phyloP scores from a whole-genome alignment of 1,140 invertebrate genomes.

The Gyrodactylus salaris region DNA sequence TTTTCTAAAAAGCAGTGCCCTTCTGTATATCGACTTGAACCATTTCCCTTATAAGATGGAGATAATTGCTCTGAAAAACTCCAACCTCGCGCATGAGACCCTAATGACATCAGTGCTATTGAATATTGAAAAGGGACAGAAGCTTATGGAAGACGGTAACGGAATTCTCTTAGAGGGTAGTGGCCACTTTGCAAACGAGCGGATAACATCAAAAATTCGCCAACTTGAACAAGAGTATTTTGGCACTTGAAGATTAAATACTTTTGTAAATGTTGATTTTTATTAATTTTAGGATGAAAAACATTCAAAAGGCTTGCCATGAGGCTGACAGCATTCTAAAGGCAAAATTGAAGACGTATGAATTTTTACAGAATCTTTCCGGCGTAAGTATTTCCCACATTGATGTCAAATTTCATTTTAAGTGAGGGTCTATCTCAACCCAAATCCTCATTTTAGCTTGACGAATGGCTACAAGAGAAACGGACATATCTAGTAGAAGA shows the following conservation, averaged over 20 bases:
- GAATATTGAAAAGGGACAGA: not conserved
- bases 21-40: too few relatives aligned
- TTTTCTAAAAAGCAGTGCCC: too few relatives aligned
- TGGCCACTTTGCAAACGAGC: not conserved
- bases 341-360: not conserved
- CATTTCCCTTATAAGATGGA: not conserved
- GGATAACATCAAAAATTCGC: too few relatives aligned
- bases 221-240: too few relatives aligned
- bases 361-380: not conserved
- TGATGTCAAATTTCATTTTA: not conserved
- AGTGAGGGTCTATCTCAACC: not conserved
- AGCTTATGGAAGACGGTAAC: not conserved
- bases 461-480: not conserved
- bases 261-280: not conserved
- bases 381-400: not conserved
- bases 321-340: too few relatives aligned
- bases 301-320: not conserved
- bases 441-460: not conserved
- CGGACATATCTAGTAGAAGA: not conserved
- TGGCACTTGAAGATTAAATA: too few relatives aligned
- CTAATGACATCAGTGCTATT: not conserved
- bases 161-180: not conserved
- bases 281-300: not conserved
- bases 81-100: not conserved
- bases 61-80: not conserved